Base-by-base conservation (phyloP, 2,113 vertebrate species). In the Ammodramus savannarum region DNA sequence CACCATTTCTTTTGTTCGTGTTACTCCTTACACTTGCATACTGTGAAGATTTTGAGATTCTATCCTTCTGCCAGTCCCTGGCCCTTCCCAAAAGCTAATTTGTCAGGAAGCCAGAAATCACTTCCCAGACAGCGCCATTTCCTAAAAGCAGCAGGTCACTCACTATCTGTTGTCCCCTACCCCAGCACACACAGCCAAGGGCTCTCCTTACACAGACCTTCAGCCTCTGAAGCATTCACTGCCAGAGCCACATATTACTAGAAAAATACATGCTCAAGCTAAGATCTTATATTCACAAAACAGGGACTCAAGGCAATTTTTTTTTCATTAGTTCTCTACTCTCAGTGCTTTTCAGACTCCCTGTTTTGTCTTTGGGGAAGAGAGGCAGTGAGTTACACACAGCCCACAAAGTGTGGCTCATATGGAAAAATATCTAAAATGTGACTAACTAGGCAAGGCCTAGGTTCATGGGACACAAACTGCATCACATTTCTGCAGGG, bases 21-120 rank as follows among this genome's bases (percentile, higher is more conserved):
- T 61, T 39, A 68, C 31, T 71, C 48, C 31, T 77, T 38, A 39
- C 4, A 1, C 58, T 71, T 63, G 59, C 22, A 91, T 36, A 73
- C 48, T 39, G 29, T 38, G 23, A 85, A 78, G 62, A 68, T 68
- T 82, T 2, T 1, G 2, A 81, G 43, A 14, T 20, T 49, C 46
- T 63, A 44, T 15, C 36, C 65, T 55, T 22, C 26, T 31, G 36
- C 65, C 43, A 57, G 0, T 17, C 46, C 23, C 51, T 55, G 55
- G 31, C 34, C 26, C 69, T 78, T 73, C 83, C 41, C 72, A 73
- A 83, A 22, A 75, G 48, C 57, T 18, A 9, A 22, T 61, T 34
- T 43, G 10, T 63, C 69, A 91, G 77, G 77, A 91, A 95, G 66
- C 57, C 62, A n/a, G 68, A 72, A 74, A 72, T 79, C 77, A 65